A percentile compares a stretch with the other conserved stretches of the same genome.
Evolutionary conservation across 2,888 invertebrate genomes (phyloP).

Genomic region (Xylophagus ater): DNA sequence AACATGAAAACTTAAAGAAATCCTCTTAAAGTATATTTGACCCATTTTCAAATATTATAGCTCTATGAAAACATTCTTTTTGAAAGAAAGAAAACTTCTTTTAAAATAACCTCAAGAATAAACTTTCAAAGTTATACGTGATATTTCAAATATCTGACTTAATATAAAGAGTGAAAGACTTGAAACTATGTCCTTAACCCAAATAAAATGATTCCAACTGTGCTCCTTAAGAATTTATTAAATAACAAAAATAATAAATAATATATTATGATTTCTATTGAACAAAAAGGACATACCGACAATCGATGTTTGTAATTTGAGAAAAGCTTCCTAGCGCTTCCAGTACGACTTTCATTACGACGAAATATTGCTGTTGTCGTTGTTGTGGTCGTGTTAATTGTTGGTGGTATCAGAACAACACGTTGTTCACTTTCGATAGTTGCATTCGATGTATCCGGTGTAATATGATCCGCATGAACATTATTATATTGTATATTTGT

Average conservation of each 20-base stretch:
- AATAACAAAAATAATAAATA: neutral
- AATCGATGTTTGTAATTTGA: conserved; percentile 49
- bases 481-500: conserved; percentile 51
- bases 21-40: no score
- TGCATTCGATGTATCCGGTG: conserved; percentile 33
- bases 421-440: conserved; percentile 35
- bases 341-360: conserved; percentile 16
- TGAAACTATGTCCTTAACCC: conserved; percentile 11
- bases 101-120: no score
- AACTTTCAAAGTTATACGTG: no score
- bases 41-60: no score
- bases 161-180: neutral
- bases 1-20: no score
- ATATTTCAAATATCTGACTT: no score
- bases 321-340: conserved; percentile 34
- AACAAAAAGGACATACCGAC: conserved; percentile 53
- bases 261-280: no score
- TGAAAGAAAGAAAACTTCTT: no score
- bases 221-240: neutral
- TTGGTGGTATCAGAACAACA: conserved; percentile 49
- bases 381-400: conserved; percentile 9
- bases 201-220: neutral
- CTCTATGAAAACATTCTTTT: no score
- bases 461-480: conserved; percentile 21
- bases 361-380: conserved; percentile 13